Base-by-base conservation (phyloP, 2,797 vertebrate genomes). In the Rousettus madagascariensis region DNA sequence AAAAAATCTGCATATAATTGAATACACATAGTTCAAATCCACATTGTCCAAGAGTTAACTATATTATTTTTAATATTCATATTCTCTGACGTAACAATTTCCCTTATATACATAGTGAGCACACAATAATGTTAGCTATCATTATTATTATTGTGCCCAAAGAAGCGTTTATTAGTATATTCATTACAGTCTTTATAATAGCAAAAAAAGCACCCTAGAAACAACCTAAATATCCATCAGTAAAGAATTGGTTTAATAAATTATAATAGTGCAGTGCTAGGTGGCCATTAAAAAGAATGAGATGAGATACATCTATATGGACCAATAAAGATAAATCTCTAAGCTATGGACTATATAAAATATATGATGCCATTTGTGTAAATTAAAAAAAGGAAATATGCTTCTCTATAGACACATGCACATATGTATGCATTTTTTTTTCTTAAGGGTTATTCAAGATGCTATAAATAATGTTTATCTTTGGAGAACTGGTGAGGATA, bases 321-420 rank as follows among this genome's bases (percentile, higher is more conserved):
- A 92, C 11, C 6, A 72, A 57, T 93, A 51, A 71, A 30, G 19
- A 77, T 72, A 84, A 59, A 79, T 74, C 30, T 75, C 30, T 86
- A 96, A 94, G 59, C 15, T 91, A 74, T 65, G 24, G 69, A 53
- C n/a, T 89, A 20, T 75, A 74, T 75, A 90, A 88, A 90, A 86
- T 82, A 16, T 55, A 38, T 63, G 33, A 77, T 86, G 77, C 15
- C 33, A 86, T 79, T 75, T 91, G 51, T 68, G 20, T 89, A 92
- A 95, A 79, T 92, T 33, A 33, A 63, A 92, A 91, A 86, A 88
- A 89, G 16, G 28, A 88, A 91, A 33, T 72, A 38, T n/a, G 9
- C 6, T 55, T 36, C 28, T 57, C 22, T 88, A 46, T 26, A 57
- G 36, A 55, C 72, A 88, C 22, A 61, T 6, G 69, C 24, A 41